Conservation (phyloP, 2,113 vertebrate species). For the Ctenomys sociabilis region DNA sequence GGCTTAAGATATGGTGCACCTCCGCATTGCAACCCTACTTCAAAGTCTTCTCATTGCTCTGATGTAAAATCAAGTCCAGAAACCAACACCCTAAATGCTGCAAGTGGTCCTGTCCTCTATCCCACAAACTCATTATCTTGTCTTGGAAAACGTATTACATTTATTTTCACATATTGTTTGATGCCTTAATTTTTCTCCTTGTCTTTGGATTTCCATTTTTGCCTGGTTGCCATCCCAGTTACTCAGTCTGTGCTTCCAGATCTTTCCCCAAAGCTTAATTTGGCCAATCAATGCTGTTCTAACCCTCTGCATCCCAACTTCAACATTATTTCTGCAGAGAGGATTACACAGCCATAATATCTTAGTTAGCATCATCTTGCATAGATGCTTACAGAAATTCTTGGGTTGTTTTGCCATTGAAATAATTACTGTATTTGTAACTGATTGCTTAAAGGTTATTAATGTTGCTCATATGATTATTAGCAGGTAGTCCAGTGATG, state of each 20-base stretch:
- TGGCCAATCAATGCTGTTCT: neutral
- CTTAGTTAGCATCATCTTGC: neutral
- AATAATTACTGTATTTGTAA: neutral
- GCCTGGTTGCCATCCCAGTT: neutral
- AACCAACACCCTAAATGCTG: neutral
- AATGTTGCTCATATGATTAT: neutral
- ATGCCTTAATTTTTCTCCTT: neutral
- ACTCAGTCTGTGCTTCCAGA: neutral
- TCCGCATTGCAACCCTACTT: neutral
- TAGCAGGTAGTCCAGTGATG: neutral
- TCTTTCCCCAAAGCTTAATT: neutral
- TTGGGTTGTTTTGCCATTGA: neutral
- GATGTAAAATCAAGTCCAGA: neutral
- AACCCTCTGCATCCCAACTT: neutral
- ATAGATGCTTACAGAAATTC: neutral
- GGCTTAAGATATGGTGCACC: neutral
- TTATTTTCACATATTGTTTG: neutral
- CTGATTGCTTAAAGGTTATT: neutral
- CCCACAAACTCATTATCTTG: neutral
- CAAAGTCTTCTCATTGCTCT: neutral
- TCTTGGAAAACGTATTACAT: neutral
- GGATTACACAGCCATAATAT: neutral
- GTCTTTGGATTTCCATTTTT: constrained; percentile 5
- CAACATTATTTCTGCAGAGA: neutral
- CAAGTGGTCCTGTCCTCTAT: neutral